These are phyloP conservation scores for Sardina pilchardus DNA, from an alignment of 2,113 vertebrate species.

Conservation along the genomic window DNA sequence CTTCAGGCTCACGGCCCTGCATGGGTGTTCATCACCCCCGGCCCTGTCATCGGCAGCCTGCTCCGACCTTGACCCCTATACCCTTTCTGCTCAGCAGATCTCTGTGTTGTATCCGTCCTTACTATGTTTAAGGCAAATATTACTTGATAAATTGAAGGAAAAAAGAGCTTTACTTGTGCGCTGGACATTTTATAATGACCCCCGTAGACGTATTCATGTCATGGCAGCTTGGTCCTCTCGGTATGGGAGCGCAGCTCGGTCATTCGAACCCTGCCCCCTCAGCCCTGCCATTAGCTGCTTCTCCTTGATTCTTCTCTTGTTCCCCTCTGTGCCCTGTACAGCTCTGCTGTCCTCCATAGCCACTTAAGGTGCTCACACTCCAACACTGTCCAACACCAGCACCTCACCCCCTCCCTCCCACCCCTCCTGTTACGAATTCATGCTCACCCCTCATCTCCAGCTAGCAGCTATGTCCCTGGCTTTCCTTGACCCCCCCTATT, in stretches of 20 bases:
- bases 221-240: too few species aligned
- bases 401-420: neutral
- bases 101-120: neutral
- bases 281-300: neutral
- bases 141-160: too few species aligned
- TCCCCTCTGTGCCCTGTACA: neutral
- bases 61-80: neutral
- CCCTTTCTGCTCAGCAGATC: neutral
- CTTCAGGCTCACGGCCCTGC: neutral
- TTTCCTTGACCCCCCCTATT: conserved; percentile 10
- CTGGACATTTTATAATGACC: too few species aligned
- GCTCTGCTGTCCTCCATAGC: neutral
- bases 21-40: neutral
- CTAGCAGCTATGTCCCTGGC: neutral
- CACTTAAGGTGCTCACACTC: neutral
- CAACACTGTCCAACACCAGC: neutral
- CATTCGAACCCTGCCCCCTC: neutral
- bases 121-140: too few species aligned
- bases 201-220: too few species aligned
- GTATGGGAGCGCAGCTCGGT: too few species aligned
- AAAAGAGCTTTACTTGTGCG: too few species aligned
- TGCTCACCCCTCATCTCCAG: neutral
- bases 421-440: neutral
- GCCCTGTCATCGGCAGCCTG: neutral
- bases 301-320: neutral